These are phyloP conservation scores for Hemiscyllium ocellatum DNA, from an alignment of 2,113 vertebrate species.

Conservation along the genomic window DNA sequence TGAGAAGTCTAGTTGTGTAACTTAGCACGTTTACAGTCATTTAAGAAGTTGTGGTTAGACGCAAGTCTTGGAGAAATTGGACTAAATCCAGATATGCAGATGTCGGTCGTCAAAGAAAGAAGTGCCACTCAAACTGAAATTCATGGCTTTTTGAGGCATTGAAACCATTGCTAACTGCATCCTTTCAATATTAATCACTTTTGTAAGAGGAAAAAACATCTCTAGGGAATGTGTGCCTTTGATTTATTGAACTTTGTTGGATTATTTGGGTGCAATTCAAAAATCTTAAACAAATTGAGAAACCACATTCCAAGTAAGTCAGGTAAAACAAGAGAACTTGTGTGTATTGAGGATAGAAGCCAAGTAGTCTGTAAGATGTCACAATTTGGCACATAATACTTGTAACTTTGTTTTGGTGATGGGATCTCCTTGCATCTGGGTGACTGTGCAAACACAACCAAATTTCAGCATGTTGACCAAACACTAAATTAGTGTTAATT, in stretches of 20 bases:
- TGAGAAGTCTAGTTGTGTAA: background rate
- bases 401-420: background rate
- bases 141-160: background rate
- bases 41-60: background rate
- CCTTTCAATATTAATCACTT: background rate
- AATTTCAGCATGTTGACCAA: background rate
- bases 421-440: background rate
- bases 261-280: background rate
- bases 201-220: background rate
- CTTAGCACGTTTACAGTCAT: background rate
- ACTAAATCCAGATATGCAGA: background rate
- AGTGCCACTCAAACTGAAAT: background rate
- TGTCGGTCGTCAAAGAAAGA: background rate
- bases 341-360: background rate
- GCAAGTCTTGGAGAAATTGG: background rate
- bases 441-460: background rate
- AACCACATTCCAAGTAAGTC: background rate
- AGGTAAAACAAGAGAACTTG: background rate
- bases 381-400: background rate
- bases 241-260: background rate
- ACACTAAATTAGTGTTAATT: background rate
- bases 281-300: background rate
- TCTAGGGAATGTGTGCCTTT: background rate
- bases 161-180: background rate
- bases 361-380: background rate